Base-by-base conservation (phyloP, 2,888 invertebrate species). In the Tiliacea citrago region DNA sequence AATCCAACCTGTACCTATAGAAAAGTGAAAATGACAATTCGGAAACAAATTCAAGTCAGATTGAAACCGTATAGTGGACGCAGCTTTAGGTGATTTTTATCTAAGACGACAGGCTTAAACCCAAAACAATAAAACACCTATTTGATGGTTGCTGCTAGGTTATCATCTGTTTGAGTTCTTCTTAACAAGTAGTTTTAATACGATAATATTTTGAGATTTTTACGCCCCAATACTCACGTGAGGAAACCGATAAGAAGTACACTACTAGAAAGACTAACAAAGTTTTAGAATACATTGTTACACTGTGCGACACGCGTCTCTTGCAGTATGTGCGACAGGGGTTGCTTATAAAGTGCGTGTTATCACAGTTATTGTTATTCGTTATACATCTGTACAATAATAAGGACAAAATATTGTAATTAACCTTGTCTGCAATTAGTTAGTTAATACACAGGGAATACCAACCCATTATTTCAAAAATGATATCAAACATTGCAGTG, bases 221-320 rank as follows among this genome's bases (percentile, higher is more conserved):
- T 49, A 57, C 13, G 8, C 24, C 4, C 3, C 18, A 29, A 45
- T 58, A 68, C 45, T 68, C 7, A 70, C 67, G 7, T n/a, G 67
- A 67, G 29, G 21, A 53, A 42, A 12, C 70, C 21, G 24, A 42
- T 42, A 67, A 10, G 39, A 53, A 67, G 21, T 42, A 29, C 16
- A 67, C 53, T 5, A 68, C 53, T 16, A 71, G 18, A 68, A 71
- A 55, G 8, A 45, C 58, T 16, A 29, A 61, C 4, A 68, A n/a
- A n/a, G 68, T n/a, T 45, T 55, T 55, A 45, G 53, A 55, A 45
- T 16, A 68, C 71, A 71, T 68, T 68, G 16, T 47, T 47, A 16
- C n/a, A 35, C 24, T 29, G 21, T 29, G 47, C 58, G 53, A 62
- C 58, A 13, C 29, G 24, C 51, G 42, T 42, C 24, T 58, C n/a